phyloP scores from a whole-genome alignment of 1,140 invertebrate genomes.

The Drosophila willistoni region DNA sequence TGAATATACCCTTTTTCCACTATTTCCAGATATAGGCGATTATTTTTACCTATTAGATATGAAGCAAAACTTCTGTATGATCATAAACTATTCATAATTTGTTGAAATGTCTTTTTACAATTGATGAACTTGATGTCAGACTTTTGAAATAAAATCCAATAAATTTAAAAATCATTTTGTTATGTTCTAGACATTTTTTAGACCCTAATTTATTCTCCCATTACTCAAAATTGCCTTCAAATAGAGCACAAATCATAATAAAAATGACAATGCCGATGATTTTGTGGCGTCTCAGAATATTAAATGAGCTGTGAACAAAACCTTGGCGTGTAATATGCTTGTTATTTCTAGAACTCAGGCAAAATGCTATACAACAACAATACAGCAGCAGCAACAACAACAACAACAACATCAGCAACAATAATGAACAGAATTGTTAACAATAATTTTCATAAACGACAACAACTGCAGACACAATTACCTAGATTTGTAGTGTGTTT shows the following conservation, averaged over 20 bases:
- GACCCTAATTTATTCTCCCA: slow-evolving; percentile 13
- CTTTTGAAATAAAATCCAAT: not conserved
- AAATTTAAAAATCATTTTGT: not conserved
- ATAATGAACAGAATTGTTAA: slow-evolving; percentile 29
- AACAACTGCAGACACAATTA: slow-evolving; percentile 64
- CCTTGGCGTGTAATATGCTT: slow-evolving; percentile 47
- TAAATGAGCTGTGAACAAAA: slow-evolving; percentile 59
- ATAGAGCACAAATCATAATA: slow-evolving; percentile 40
- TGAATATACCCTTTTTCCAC: too few species aligned
- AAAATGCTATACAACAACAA: slow-evolving; percentile 26
- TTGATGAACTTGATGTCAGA: too few species aligned
- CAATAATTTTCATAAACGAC: slow-evolving; percentile 63
- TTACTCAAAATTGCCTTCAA: slow-evolving; percentile 22
- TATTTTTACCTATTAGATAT: too few species aligned
- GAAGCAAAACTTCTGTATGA: too few species aligned
- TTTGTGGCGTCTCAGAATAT: slow-evolving; percentile 59
- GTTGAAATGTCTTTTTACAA: too few species aligned
- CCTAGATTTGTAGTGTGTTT: slow-evolving; percentile 57
- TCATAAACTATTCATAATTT: too few species aligned
- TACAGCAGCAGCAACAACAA: not conserved
- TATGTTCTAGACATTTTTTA: slow-evolving; percentile 7
- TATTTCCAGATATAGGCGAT: too few species aligned
- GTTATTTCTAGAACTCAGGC: slow-evolving; percentile 65
- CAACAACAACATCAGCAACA: not conserved
- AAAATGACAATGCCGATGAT: slow-evolving; percentile 36